Percentiles rank a stretch among this genome's conserved stretches.
phyloP scores from a whole-genome alignment of 1,140 invertebrate species.

The Conus betulinus region DNA sequence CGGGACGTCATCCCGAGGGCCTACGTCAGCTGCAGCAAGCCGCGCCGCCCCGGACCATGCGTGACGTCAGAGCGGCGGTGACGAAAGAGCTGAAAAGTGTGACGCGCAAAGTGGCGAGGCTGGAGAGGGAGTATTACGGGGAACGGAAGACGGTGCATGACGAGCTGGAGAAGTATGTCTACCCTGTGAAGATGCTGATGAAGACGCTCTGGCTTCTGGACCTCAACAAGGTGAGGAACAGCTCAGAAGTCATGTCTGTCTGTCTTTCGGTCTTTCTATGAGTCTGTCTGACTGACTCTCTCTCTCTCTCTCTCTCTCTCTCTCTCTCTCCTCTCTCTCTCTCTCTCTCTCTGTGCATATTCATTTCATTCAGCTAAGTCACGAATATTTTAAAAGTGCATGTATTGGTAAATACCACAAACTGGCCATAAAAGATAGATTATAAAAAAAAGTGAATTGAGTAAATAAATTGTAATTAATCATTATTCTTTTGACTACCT shows the following conservation, averaged over 20 bases:
- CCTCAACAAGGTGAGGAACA: conserved; percentile 42
- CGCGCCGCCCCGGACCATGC: conserved; percentile 51
- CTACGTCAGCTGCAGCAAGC: conserved; percentile 23
- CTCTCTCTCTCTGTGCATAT: neutral
- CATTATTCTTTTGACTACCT: no score
- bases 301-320: conserved; percentile 4
- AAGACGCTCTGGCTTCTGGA: conserved; percentile 51
- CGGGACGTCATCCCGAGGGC: conserved; percentile 5
- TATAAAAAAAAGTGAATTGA: no score
- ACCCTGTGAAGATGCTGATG: conserved; percentile 55
- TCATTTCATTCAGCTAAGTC: no score
- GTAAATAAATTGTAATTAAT: no score
- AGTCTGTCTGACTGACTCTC: neutral
- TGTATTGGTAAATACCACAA: no score
- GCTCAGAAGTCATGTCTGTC: no score
- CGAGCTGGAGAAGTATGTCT: conserved; percentile 51
- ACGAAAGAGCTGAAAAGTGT: conserved; percentile 48
- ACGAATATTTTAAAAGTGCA: no score
- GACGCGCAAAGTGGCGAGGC: conserved; percentile 44
- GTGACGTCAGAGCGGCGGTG: conserved; percentile 49
- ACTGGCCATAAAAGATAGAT: no score
- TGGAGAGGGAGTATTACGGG: conserved; percentile 59
- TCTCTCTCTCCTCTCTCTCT: conserved; percentile 10
- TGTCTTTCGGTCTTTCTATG: neutral
- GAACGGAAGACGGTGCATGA: conserved; percentile 51